Percentiles rank a stretch among this genome's conserved stretches.
Evolutionary conservation across 1,140 invertebrate genomes (phyloP).

Genomic region (Drosophila auraria): DNA sequence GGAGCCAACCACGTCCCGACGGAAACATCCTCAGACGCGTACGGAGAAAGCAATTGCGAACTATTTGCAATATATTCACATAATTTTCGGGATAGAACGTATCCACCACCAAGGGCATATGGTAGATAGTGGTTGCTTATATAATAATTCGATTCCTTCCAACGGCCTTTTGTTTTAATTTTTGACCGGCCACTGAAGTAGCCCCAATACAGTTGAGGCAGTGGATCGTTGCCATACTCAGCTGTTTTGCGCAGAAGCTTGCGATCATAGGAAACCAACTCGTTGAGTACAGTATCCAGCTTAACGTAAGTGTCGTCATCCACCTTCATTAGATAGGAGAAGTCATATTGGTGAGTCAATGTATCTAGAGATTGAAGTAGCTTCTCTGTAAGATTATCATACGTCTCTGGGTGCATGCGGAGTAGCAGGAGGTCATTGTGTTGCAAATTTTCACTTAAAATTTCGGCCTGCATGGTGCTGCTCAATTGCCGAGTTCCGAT

Average conservation of each 20-base stretch:
- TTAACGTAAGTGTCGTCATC: conserved; percentile 95
- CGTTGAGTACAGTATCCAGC: conserved; percentile 86
- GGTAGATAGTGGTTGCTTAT: conserved; percentile 97
- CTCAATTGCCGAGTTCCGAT: conserved; percentile 88
- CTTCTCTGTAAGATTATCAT: conserved; percentile 90
- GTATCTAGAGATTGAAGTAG: conserved; percentile 88
- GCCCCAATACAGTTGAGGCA: conserved; percentile 93
- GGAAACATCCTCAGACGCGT: conserved; percentile 97
- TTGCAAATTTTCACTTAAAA: conserved; percentile 88
- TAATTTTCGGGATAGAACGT: conserved; percentile 93
- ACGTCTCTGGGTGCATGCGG: conserved; percentile 89
- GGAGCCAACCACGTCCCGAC: conserved; percentile 96
- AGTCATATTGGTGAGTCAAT: conserved; percentile 86
- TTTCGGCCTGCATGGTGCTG: conserved; percentile 83
- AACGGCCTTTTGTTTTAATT: conserved; percentile 92
- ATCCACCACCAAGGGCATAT: conserved; percentile 98
- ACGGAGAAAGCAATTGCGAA: conserved; percentile 89
- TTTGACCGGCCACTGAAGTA: conserved; percentile 95
- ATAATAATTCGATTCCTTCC: conserved; percentile 95
- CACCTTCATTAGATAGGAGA: conserved; percentile 92
- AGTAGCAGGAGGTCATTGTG: conserved; percentile 90
- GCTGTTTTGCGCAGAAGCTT: conserved; percentile 58
- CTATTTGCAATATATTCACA: conserved; percentile 93
- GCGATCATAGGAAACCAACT: conserved; percentile 77
- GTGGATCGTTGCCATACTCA: conserved; percentile 46